A percentile compares a stretch with the other conserved stretches of the same genome.
Conservation (phyloP, 2,797 vertebrate species). For the Bradypodion ventrale region DNA sequence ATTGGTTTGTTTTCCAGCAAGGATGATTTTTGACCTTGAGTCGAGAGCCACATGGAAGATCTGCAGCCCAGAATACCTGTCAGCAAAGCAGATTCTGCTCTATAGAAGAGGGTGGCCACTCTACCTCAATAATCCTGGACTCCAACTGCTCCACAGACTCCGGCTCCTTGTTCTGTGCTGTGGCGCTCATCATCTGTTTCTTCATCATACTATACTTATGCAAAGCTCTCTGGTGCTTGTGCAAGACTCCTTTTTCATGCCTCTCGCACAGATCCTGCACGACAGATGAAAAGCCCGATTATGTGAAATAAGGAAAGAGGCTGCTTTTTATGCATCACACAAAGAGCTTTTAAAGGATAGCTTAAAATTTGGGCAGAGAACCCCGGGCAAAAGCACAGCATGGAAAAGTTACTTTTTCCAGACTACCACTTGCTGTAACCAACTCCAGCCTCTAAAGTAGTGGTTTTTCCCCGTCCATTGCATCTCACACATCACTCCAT, state of each 20-base stretch:
- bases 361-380: background rate
- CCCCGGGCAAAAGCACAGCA: background rate
- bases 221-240: slow-evolving; percentile 93
- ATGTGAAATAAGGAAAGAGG: slow-evolving; percentile 12
- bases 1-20: no score
- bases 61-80: no score
- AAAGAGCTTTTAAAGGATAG: background rate
- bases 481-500: no score
- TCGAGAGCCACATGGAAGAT: no score
- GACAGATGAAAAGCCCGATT: slow-evolving; percentile 8
- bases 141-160: slow-evolving; percentile 92
- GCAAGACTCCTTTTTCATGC: slow-evolving; percentile 94
- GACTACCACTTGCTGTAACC: no score
- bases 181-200: slow-evolving; percentile 91
- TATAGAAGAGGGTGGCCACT: no score
- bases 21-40: no score
- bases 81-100: no score
- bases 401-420: no score
- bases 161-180: slow-evolving; percentile 88
- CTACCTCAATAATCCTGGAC: slow-evolving; percentile 93
- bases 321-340: background rate
- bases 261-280: slow-evolving; percentile 92
- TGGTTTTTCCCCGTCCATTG: no score
- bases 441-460: no score
- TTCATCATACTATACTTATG: slow-evolving; percentile 96